These are phyloP conservation scores for Epizoanthus ramosus DNA, from an alignment of 92 coral and sea anemone genomes.

Conservation along the genomic window DNA sequence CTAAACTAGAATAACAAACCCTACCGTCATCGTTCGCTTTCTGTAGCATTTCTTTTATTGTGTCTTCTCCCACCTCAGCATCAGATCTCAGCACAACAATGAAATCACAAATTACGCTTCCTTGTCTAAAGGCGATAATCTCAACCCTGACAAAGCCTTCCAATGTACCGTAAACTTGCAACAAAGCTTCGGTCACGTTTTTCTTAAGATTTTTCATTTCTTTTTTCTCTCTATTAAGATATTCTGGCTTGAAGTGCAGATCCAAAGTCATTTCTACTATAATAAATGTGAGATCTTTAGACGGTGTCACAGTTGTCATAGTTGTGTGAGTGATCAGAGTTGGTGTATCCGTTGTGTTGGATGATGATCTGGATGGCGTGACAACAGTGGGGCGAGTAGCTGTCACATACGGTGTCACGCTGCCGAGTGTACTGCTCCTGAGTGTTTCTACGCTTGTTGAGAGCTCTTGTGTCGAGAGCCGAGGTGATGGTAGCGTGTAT, in stretches of 20 bases:
- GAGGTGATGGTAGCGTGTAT: too few relatives aligned
- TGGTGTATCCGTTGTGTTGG: too few relatives aligned
- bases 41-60: too few relatives aligned
- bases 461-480: too few relatives aligned
- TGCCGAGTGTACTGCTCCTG: too few relatives aligned
- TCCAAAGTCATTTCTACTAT: neutral
- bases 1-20: too few relatives aligned
- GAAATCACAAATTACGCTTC: slow-evolving; percentile 9
- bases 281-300: neutral
- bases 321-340: neutral
- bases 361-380: too few relatives aligned
- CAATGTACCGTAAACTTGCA: neutral
- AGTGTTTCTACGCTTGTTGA: too few relatives aligned
- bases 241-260: neutral
- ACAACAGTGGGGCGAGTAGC: too few relatives aligned
- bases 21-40: too few relatives aligned
- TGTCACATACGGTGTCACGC: too few relatives aligned
- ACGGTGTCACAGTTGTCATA: neutral
- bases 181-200: neutral
- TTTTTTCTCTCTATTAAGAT: neutral
- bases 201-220: neutral
- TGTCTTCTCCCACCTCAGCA: too few relatives aligned
- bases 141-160: slow-evolving; percentile 6
- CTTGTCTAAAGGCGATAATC: neutral
- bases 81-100: neutral